Base-by-base conservation (phyloP, 2,113 vertebrate species). In the Tonatia bakeri region DNA sequence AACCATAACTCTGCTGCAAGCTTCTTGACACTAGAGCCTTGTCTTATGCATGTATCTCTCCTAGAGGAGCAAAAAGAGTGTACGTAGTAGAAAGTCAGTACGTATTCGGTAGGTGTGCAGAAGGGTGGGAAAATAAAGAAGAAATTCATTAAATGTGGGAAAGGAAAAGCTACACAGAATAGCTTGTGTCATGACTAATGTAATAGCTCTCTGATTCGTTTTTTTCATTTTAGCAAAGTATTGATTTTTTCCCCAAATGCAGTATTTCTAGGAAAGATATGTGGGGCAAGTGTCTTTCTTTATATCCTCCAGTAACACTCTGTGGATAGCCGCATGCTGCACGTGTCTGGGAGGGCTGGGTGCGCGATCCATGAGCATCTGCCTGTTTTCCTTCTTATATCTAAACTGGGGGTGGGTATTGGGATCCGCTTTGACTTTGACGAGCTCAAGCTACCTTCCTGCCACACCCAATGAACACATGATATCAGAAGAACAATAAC, bases 201-300 rank as follows among this genome's bases (percentile, higher is more conserved):
- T 15, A 76, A 47, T 28, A 89, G 69, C 5, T 64, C 10, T 77
- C 17, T 38, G 26, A n/a, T 16, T 52, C 15, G 4, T 67, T 0
- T 52, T 43, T 83, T 80, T 28, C 43, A 90, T 73, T 94, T 92
- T 64, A 70, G n/a, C 52, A 69, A 26, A 19, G 40, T 52, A 3
- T 38, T 73, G 54, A 13, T 19, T 77, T 73, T 31, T 26, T 1
- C 4, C n/a, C 26, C 17, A 83, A 85, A 64, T 64, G 28, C 1
- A 73, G 2, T 61, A 67, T 86, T 95, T 87, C 38, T 76, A 93
- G 40, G 52, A 26, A 67, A 80, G 17, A 64, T 73, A 28, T 13
- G 7, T 50, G 4, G 52, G 6, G 0, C 38, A 90, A 54, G 17
- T 43, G 10, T 65, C 9, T 80, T 84, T 52, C 40, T 19, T 85